Percentiles rank a stretch among this genome's conserved stretches.
These are phyloP conservation scores for Lymantria monacha DNA, from an alignment of 2,888 invertebrate species.

Conservation along the genomic window DNA sequence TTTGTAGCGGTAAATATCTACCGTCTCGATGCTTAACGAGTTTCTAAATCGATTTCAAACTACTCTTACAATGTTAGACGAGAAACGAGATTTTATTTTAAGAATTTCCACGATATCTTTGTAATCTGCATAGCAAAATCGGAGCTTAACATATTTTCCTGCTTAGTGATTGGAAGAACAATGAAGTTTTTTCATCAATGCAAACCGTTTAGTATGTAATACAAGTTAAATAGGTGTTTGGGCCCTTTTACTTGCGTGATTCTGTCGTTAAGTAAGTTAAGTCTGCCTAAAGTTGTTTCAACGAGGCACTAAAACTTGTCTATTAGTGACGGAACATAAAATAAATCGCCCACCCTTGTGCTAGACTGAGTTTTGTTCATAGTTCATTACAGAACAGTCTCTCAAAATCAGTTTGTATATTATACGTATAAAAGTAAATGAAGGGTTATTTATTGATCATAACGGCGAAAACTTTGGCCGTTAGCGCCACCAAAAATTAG, in stretches of 20 bases:
- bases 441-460: constrained; percentile 52
- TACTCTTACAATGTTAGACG: constrained; percentile 10
- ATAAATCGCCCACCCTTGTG: constrained; percentile 5
- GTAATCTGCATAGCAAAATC: constrained; percentile 29
- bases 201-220: neutral
- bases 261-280: neutral
- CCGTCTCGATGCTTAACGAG: constrained; percentile 12
- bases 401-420: constrained; percentile 23
- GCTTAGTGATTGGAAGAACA: constrained; percentile 9
- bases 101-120: constrained; percentile 11
- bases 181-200: constrained; percentile 2
- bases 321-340: constrained; percentile 11
- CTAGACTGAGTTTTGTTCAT: constrained; percentile 4
- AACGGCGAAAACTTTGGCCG: constrained; percentile 49
- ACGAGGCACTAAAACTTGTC: constrained; percentile 5
- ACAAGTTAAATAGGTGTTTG: neutral
- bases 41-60: constrained; percentile 19
- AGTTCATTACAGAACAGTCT: constrained; percentile 22
- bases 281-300: constrained; percentile 2
- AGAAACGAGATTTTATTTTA: constrained; percentile 9
- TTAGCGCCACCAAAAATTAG: constrained; percentile 54
- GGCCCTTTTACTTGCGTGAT: neutral
- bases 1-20: constrained; percentile 37
- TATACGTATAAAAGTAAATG: constrained; percentile 37
- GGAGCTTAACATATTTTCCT: constrained; percentile 15